Evolutionary conservation across 2,888 invertebrate genomes (phyloP).

Genomic region (Dendrolimus houi): DNA sequence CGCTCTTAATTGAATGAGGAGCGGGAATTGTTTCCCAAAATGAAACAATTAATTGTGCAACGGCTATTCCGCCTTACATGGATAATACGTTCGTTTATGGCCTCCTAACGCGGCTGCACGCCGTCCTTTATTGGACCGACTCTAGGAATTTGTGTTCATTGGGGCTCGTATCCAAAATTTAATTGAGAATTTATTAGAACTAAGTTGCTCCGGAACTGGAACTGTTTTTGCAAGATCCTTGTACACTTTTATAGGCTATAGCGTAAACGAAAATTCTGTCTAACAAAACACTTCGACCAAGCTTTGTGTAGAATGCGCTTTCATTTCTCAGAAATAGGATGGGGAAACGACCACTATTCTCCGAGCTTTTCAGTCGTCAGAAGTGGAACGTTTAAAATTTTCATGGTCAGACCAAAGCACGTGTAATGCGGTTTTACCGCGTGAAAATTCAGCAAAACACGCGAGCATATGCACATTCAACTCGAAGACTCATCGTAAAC

Average conservation of each 20-base stretch:
- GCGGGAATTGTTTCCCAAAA: conserved; percentile 77
- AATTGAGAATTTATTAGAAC: conserved; percentile 52
- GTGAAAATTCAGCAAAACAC: conserved; percentile 55
- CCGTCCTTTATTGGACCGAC: conserved; percentile 73
- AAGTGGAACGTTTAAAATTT: conserved; percentile 61
- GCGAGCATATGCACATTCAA: conserved; percentile 65
- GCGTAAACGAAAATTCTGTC: not conserved
- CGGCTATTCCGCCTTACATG: conserved; percentile 77
- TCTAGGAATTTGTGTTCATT: conserved; percentile 75
- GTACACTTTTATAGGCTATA: not conserved
- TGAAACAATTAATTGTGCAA: conserved; percentile 78
- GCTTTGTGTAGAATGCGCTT: conserved; percentile 22
- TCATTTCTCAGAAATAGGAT: conserved; percentile 23
- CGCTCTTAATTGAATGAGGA: conserved; percentile 77
- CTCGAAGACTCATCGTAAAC: conserved; percentile 73
- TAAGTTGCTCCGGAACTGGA: not conserved
- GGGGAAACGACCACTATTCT: conserved; percentile 23
- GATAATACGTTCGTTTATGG: conserved; percentile 77
- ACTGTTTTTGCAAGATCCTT: conserved; percentile 44
- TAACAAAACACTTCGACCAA: conserved; percentile 1
- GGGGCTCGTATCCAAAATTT: conserved; percentile 73
- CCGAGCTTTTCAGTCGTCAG: conserved; percentile 50
- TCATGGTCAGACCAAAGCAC: conserved; percentile 70
- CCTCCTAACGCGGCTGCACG: conserved; percentile 75
- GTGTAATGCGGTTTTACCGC: conserved; percentile 64